Evolutionary conservation across 2,113 vertebrate species (phyloP), one percentile per base, ranked within the genome.

Genomic region (Charina bottae): DNA sequence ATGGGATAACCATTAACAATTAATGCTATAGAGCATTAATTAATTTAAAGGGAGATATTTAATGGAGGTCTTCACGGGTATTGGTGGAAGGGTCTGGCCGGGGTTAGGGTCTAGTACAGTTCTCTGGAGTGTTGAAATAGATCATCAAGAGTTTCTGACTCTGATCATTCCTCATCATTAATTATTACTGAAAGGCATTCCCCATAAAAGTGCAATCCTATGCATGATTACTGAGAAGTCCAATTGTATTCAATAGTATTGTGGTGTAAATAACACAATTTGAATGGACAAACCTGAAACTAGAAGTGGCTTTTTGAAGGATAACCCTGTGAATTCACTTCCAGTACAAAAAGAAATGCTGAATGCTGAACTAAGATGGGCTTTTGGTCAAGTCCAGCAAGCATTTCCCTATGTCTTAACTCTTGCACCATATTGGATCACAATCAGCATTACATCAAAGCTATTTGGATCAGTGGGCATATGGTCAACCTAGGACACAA

Each of bases 1-100:
- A 88, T 95, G 92, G 90, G 95, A 91, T 94, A 92, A 33, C 93
- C 90, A 89, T 92, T 96, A 92, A 96, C 87, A 92, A 94, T 90
- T 86, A 90, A 90, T 95, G 55, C 55, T 60, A 28, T 55, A 49
- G n/a, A 83, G 6, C 60, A 83, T 72, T 37, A 54, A 46, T 68
- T 68, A 19, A 87, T 78, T 3, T 56, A 72, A 28, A 10, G 24
- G 59, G 23, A 37, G 42, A 33, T 19, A 8, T 12, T 26, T 59
- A 24, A 89, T 37, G 46, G 28, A 28, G 37, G 24, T 49, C 42
- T 46, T 58, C 26, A 89, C 15, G 17, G 59, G 24, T 3, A 0
- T 64, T 26, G 23, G 24, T 46, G 19, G 15, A 64, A 62, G 4
- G 23, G 24, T 49, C 11, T 46, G 1, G 37, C 37, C 62, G 68